Base-by-base conservation (phyloP, 2,888 invertebrate species). In the Zygothrica quintamaculata region DNA sequence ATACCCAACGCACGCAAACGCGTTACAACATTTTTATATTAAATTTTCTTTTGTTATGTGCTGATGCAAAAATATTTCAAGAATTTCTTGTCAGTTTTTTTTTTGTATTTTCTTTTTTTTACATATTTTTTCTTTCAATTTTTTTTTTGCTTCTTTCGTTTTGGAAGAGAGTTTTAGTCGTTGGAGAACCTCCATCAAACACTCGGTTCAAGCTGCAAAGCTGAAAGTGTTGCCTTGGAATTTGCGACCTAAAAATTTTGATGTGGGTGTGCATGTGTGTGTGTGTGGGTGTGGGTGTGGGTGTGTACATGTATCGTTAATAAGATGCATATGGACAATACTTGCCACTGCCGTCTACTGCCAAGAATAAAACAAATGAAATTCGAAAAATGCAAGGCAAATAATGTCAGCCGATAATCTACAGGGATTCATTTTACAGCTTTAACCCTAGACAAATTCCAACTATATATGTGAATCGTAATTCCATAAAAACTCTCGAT, bases 1-100 rank as follows among this genome's bases (percentile, higher is more conserved):
- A 5, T 22, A 22, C 18, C 18, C 18, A 22, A 22, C 31, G 25
- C 58, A 58, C 64, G 43, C 69, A 18, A 60, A 69, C 39, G 75
- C 71, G 61, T 65, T 73, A 72, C 59, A 72, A 69, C 65, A 77
- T 69, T 73, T 77, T 69, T 69, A 56, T 73, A 75, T 77, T 75
- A 75, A 64, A 69, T 77, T 69, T 69, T 69, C 44, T 55, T 58
- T 56, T 57, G 58, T 57, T 65, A 64, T 75, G 64, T 73, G 65
- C 59, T 74, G 69, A 65, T 44, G 58, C 70, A 53, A 47, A 77
- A 65, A 68, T 47, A 75, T 75, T 40, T 61, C 46, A 73, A 73
- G 64, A 69, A 75, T 65, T 59, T 53, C 12, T 65, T 50, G 7
- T 34, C 16, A 12, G 6, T 12, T 36, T n/a, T n/a, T 12, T 36